These are phyloP conservation scores for Chymomyza fuscimana DNA, from an alignment of 2,888 invertebrate species.

Conservation along the genomic window DNA sequence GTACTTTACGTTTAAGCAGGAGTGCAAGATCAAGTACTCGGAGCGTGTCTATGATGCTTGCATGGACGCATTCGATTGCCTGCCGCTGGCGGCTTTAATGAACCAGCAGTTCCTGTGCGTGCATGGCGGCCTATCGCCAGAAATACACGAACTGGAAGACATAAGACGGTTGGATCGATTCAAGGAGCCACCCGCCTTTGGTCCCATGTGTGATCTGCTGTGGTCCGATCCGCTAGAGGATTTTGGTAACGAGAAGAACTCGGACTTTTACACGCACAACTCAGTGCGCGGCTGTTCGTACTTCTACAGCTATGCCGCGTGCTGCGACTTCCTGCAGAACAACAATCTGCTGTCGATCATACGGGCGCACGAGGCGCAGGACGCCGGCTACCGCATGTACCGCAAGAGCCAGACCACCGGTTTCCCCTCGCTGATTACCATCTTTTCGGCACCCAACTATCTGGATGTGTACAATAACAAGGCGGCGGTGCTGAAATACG, in stretches of 20 bases:
- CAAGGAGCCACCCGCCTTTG: constrained; percentile 99
- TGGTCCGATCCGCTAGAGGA: constrained; percentile 99
- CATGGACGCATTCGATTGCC: constrained; percentile 99
- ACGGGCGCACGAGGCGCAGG: constrained; percentile 99
- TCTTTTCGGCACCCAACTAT: constrained; percentile 99
- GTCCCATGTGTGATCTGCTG: constrained; percentile 99
- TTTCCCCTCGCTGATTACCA: constrained; percentile 99
- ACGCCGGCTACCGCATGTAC: constrained; percentile 99
- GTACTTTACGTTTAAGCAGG: constrained; percentile 99
- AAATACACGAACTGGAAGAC: constrained; percentile 99
- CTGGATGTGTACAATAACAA: constrained; percentile 99
- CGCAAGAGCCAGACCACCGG: constrained; percentile 99
- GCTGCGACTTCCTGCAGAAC: constrained; percentile 99
- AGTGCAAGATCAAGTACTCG: constrained; percentile 99
- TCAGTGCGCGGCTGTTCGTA: constrained; percentile 99
- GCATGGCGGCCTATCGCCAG: constrained; percentile 98
- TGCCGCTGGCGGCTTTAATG: constrained; percentile 99
- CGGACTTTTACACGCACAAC: constrained; percentile 99
- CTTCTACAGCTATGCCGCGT: constrained; percentile 99
- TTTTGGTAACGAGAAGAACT: constrained; percentile 97
- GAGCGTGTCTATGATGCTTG: constrained; percentile 99
- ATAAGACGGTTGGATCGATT: constrained; percentile 98
- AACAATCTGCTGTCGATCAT: constrained; percentile 99
- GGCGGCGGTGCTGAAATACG: constrained; percentile 99
- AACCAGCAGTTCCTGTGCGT: constrained; percentile 99